phyloP scores from a whole-genome alignment of 2,113 vertebrate genomes.

The Myanophis thanlyinensis region DNA sequence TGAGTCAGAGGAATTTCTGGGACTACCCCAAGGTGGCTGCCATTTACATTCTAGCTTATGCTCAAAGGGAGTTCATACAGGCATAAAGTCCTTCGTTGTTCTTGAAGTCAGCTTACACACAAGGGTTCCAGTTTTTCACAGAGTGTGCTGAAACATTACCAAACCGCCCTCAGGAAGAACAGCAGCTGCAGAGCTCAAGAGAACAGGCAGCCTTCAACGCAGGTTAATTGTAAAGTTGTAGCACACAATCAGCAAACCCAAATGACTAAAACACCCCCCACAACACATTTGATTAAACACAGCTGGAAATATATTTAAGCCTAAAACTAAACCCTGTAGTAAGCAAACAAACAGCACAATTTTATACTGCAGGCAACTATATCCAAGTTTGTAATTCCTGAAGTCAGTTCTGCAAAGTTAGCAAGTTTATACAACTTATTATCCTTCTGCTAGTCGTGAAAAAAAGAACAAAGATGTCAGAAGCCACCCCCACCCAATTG shows the following conservation, averaged over 20 bases:
- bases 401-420: not conserved
- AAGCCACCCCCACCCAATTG: not conserved
- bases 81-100: slow-evolving; percentile 12
- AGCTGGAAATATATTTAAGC: not conserved
- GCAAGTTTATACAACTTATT: not conserved
- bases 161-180: not conserved
- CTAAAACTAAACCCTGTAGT: not conserved
- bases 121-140: not conserved
- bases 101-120: not conserved
- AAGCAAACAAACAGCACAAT: not conserved
- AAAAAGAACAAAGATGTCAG: not conserved
- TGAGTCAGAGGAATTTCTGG: slow-evolving; percentile 23
- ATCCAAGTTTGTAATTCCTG: not conserved
- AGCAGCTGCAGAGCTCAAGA: not conserved
- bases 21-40: not conserved
- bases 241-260: not conserved
- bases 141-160: not conserved
- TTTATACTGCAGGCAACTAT: not conserved
- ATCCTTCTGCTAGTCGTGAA: not conserved
- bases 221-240: not conserved
- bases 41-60: not conserved
- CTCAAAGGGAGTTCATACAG: not conserved
- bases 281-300: not conserved
- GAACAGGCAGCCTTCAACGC: not conserved
- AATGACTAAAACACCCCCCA: not conserved